Evolutionary conservation across 2,113 vertebrate species (phyloP), one percentile per base, ranked within the genome.

Genomic region (Barbus barbus): DNA sequence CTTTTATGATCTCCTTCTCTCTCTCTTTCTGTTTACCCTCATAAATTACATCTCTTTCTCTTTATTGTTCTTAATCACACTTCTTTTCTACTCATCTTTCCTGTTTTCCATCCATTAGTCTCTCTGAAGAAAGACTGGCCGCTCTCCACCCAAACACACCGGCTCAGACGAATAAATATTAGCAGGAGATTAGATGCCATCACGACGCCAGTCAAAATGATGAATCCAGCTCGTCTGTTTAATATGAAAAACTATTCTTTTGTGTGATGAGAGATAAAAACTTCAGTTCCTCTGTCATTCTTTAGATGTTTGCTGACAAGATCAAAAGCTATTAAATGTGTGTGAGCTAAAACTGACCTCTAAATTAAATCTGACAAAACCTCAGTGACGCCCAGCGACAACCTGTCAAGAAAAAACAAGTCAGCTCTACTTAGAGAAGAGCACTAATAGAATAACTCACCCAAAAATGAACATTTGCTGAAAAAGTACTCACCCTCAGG

Each of bases 81-180:
- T 44, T 69, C 31, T 22, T 38, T 36, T 69, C 65, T 2, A 38
- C 65, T 38, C 4, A 9, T 38, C 65, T 69, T 38, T 69, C 31
- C 69, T 7, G 69, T 44, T 72, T 72, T 72, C 69, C 69, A 33
- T 41, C 18, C n/a, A 33, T 58, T 69, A 14, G 26, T 56, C 53
- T 73, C n/a, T 58, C 22, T 58, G 31, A 16, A 67, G 63, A 67
- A 67, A 67, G 28, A 24, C 76, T 73, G 26, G 9, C 24, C 58
- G 3, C 33, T 80, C 28, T 48, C 33, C 31, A 65, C 38, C 28
- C 24, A 26, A 58, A 75, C 58, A 44, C 73, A 16, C 28, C 28
- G 60, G 60, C 60, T 24, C n/a, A 60, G 56, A n/a, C 24, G 56
- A 36, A 74, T 85, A 65, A 81, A 81, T 65, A 85, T 84, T 76